A percentile compares a stretch with the other conserved stretches of the same genome.
These are phyloP conservation scores for Lucinisca nassula DNA, from an alignment of 2,888 invertebrate genomes.

Conservation along the genomic window DNA sequence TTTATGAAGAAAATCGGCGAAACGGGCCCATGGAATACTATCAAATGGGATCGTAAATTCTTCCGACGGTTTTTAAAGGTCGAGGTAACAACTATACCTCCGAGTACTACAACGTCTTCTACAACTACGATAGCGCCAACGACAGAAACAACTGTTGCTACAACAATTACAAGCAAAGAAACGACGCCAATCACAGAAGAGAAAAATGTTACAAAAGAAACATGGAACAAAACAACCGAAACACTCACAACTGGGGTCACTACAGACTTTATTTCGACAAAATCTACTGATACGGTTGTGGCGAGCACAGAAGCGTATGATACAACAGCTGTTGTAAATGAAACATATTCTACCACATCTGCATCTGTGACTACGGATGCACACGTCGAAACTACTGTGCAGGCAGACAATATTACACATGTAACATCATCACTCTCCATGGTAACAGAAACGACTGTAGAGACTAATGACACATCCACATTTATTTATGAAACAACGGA, in stretches of 20 bases:
- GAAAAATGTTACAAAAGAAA: not conserved
- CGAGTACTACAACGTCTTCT: conserved; percentile 24
- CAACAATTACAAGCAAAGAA: not conserved
- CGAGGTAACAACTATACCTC: conserved; percentile 6
- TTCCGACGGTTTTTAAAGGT: conserved; percentile 29
- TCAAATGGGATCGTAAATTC: conserved; percentile 49
- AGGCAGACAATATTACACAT: not conserved
- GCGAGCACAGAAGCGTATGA: not conserved
- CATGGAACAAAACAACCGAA: not conserved
- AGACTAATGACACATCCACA: not conserved
- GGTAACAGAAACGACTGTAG: not conserved
- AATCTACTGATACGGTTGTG: not conserved
- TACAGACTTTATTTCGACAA: not conserved
- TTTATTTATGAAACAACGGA: not conserved
- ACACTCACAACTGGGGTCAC: not conserved
- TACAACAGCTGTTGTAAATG: not conserved
- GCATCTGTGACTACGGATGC: not conserved
- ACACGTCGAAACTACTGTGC: not conserved
- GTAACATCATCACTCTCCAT: not conserved
- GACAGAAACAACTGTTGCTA: not conserved
- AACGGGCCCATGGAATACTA: conserved; percentile 54
- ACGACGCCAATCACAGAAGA: not conserved
- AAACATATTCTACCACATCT: no score
- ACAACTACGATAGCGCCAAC: not conserved
- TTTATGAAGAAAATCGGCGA: conserved; percentile 47